Evolutionary conservation across 2,888 invertebrate genomes (phyloP).

Genomic region (Lasioglossum zephyrum): DNA sequence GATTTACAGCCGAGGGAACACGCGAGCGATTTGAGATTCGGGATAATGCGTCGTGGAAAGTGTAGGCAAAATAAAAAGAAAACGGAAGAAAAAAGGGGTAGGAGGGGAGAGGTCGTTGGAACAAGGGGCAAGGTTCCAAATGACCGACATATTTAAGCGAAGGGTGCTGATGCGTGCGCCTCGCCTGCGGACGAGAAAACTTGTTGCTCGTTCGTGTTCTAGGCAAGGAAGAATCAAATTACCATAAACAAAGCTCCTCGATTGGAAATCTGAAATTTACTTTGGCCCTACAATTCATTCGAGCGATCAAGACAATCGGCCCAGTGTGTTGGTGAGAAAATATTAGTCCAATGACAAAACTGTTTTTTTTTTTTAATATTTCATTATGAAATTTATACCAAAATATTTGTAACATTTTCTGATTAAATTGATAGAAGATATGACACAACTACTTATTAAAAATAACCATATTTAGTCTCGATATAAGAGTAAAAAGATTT

Average conservation of each 20-base stretch:
- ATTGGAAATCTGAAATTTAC: neutral
- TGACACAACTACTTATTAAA: no score
- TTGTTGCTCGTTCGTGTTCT: neutral
- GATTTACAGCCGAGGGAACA: constrained; percentile 67
- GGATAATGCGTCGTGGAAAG: constrained; percentile 58
- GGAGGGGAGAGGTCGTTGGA: constrained; percentile 14
- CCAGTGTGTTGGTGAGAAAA: no score
- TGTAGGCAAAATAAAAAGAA: constrained; percentile 42
- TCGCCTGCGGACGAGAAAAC: neutral
- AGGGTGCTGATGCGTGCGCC: neutral
- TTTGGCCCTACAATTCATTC: neutral
- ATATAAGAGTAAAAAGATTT: no score
- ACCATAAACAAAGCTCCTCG: neutral
- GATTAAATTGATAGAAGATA: neutral
- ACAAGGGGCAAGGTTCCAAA: constrained; percentile 37
- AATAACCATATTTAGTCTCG: no score
- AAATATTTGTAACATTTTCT: neutral
- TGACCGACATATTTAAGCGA: constrained; percentile 15
- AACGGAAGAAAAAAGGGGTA: constrained; percentile 17
- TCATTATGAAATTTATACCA: neutral
- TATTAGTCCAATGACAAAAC: no score
- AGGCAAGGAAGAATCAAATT: neutral
- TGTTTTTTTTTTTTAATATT: no score
- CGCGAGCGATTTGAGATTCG: constrained; percentile 44
- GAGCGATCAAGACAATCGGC: no score